These are phyloP conservation scores for Epistrophe grossulariae DNA, from an alignment of 2,888 invertebrate species.

Conservation along the genomic window DNA sequence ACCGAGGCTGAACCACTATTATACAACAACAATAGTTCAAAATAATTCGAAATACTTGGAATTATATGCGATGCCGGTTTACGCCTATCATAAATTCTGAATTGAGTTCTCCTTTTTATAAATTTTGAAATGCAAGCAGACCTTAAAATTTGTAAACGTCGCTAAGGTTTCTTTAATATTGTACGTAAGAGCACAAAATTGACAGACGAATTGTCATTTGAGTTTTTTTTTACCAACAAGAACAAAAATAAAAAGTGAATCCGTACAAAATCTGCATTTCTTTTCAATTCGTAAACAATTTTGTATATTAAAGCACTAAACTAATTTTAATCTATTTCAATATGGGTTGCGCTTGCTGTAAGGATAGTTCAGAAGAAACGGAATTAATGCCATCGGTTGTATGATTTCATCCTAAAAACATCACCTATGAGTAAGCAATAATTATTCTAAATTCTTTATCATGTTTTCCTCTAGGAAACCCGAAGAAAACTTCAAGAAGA, in stretches of 20 bases:
- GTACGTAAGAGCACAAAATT: slow-evolving; percentile 2
- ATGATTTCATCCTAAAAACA: slow-evolving; percentile 26
- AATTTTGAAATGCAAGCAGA: neutral
- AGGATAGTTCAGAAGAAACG: slow-evolving; percentile 79
- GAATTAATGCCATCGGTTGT: slow-evolving; percentile 82
- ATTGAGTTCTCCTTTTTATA: too few relatives aligned
- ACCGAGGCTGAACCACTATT: too few relatives aligned
- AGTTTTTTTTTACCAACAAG: too few relatives aligned
- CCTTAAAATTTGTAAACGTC: neutral
- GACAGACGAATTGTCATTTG: neutral
- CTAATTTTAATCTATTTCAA: slow-evolving; percentile 18
- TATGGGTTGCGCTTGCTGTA: slow-evolving; percentile 82
- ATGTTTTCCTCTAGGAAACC: slow-evolving; percentile 85
- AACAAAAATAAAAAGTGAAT: slow-evolving; percentile 38
- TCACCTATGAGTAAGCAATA: slow-evolving; percentile 1
- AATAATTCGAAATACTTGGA: too few relatives aligned
- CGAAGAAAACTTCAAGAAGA: slow-evolving; percentile 87
- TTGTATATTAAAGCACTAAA: neutral
- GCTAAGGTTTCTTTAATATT: neutral
- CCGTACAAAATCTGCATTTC: slow-evolving; percentile 62
- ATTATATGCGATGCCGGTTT: too few relatives aligned
- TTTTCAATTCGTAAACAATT: slow-evolving; percentile 25
- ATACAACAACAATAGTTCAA: too few relatives aligned
- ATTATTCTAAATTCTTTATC: neutral
- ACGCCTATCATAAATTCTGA: too few relatives aligned